Base-by-base conservation (phyloP, 2,888 invertebrate genomes). In the Synanthedon andrenaeformis region DNA sequence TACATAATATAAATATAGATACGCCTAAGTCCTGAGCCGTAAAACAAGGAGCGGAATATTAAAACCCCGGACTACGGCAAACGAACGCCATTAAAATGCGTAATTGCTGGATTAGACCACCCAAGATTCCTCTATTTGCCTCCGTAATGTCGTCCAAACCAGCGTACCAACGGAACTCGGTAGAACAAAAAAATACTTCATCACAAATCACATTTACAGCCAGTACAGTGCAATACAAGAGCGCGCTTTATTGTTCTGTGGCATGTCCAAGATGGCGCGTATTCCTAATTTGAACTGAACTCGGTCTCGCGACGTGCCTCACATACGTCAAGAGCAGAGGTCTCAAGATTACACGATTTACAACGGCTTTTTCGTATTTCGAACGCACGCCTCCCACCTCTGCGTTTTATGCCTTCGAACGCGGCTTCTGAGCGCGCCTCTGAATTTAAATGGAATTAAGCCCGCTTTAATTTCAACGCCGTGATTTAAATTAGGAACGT, bases 31-130 rank as follows among this genome's bases (percentile, higher is more conserved):
- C 70, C 59, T 62, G 68, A 63, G 71, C 75, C 76, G 78, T 84
- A 82, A 83, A 86, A 84, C 83, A 79, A 80, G 85, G 83, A 80
- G 70, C 63, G 69, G 83, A 85, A 86, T 86, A 86, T 85, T 86
- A 86, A 86, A 86, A 86, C 74, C 79, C 73, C 70, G 63, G 58
- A 51, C 60, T 57, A 61, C 68, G 66, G 67, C 69, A 72, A 75
- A 74, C 76, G 79, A 82, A 82, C 76, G 78, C 82, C 82, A 86
- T 87, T 85, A 86, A 86, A 87, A 85, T 87, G 78, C 82, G 82
- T 85, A 87, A 87, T 87, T 87, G 84, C 82, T 78, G 80, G 86
- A 85, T 87, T 87, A 86, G 75, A 74, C 73, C 78, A 75, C 81
- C 78, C 82, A 86, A 87, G 86, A 87, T 83, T 85, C 82, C 83